Evolutionary conservation across 2,113 vertebrate genomes (phyloP), one percentile per base, ranked within the genome.

Genomic region (Nettapus auritus): DNA sequence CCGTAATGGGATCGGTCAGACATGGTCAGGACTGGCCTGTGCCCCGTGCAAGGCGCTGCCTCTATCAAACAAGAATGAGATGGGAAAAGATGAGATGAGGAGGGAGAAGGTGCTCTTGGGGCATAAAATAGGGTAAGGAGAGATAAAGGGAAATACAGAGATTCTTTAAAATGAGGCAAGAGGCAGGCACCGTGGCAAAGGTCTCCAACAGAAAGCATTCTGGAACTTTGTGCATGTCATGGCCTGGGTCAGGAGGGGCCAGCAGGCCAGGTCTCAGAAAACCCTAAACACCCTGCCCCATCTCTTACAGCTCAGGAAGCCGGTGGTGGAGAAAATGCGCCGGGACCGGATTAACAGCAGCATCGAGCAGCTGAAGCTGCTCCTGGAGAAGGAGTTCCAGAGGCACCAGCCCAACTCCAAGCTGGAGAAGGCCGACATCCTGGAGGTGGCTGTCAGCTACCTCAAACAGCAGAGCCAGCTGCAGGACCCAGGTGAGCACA

Each of bases 301-400:
- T 75, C 53, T 68, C 86, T 59, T 70, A 2, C 96, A 99, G 99
- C 82, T 99, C 89, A 98, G 98, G 91, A 99, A 99, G 91, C 98
- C 98, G 0, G 76, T 98, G 44, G 98, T 99, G 93, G 99, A 99
- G 95, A 99, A 99, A 82, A 98, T 98, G 98, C 98, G 98, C 52
- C 93, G 98, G 66, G 98, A 98, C n/a, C 96, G 98, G 56, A 98
- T 98, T 95, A 98, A 98, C 93, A 97, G 93, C 97, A 98, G 98
- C 97, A 98, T 98, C 17, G 97, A 98, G 74, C 98, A 97, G 86
- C 97, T 98, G 55, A 98, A 98, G 60, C n/a, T 94, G 86, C 98
- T 99, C 34, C 96, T 98, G 97, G 98, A 98, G 96, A 98, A 98
- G 78, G 98, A 99, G 95, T 98, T 99, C 80, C 98, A 98, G 88